Evolutionary conservation across 2,113 vertebrate genomes (phyloP).

Genomic region (Melanerpes formicivorus): DNA sequence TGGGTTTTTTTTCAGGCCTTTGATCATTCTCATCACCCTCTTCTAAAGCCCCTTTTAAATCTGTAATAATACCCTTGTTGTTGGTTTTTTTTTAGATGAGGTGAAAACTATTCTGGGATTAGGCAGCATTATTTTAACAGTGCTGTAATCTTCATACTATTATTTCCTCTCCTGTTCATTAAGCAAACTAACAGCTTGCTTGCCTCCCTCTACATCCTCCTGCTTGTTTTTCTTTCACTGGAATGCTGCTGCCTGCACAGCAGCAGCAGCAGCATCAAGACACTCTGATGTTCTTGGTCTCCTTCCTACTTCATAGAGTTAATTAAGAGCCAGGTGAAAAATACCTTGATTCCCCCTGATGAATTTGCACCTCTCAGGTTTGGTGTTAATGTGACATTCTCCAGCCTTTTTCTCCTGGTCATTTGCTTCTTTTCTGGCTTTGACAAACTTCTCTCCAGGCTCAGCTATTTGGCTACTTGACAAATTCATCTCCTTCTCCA

Average conservation of each 20-base stretch:
- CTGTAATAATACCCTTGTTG: slow-evolving; percentile 12
- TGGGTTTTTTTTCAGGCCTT: neutral
- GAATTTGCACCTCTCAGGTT: neutral
- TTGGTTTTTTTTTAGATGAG: neutral
- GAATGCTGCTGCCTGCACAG: neutral
- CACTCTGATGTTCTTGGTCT: neutral
- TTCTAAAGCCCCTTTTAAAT: slow-evolving; percentile 55
- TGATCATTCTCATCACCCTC: slow-evolving; percentile 51
- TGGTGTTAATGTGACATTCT: neutral
- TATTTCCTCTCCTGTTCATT: neutral
- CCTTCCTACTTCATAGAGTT: neutral
- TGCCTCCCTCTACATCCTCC: neutral
- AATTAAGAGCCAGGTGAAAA: neutral
- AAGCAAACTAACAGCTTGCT: neutral
- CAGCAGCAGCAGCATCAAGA: neutral
- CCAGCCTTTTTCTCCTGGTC: neutral
- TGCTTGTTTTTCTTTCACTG: neutral
- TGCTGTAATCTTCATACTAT: neutral
- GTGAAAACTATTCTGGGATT: slow-evolving; percentile 40
- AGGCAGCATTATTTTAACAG: slow-evolving; percentile 40
- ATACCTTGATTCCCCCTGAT: neutral
- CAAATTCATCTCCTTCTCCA: neutral
- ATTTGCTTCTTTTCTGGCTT: neutral
- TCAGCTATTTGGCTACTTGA: neutral
- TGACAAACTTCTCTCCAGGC: neutral